phyloP scores from a whole-genome alignment of 2,888 invertebrate genomes.

The Scrobipalpa atriplicella region DNA sequence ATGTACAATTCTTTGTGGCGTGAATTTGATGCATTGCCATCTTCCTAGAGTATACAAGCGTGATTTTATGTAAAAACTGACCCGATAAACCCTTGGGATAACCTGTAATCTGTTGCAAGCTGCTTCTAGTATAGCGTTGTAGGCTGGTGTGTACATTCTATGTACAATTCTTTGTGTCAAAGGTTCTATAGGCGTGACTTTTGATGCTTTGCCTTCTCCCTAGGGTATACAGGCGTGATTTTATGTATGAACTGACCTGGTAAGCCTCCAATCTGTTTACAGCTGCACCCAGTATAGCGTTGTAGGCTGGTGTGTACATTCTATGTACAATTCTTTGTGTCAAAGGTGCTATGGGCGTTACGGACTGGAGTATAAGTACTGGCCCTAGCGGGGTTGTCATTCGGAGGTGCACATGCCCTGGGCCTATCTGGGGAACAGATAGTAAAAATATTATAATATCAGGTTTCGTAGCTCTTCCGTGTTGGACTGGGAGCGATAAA shows the following conservation, averaged over 20 bases:
- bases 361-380: slow-evolving; percentile 87
- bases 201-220: background rate
- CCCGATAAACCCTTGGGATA: too few species aligned
- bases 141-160: too few species aligned
- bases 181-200: slow-evolving; percentile 82
- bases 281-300: slow-evolving; percentile 85
- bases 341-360: slow-evolving; percentile 90
- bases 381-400: slow-evolving; percentile 83
- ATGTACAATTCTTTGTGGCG: background rate
- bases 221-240: background rate
- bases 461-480: too few species aligned
- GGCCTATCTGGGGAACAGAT: slow-evolving; percentile 77
- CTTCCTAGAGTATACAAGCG: background rate
- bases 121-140: slow-evolving; percentile 85
- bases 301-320: slow-evolving; percentile 85
- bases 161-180: slow-evolving; percentile 59
- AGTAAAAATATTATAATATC: background rate
- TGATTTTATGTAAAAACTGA: background rate
- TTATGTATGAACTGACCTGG: background rate
- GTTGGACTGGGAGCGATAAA: too few species aligned
- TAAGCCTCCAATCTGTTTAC: slow-evolving; percentile 70
- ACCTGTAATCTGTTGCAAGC: slow-evolving; percentile 77
- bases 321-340: slow-evolving; percentile 90
- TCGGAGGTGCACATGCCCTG: slow-evolving; percentile 88
- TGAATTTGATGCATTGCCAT: background rate